A percentile compares a stretch with the other conserved stretches of the same genome.
Conservation (phyloP, 2,113 vertebrate species). For the Ovibos moschatus region DNA sequence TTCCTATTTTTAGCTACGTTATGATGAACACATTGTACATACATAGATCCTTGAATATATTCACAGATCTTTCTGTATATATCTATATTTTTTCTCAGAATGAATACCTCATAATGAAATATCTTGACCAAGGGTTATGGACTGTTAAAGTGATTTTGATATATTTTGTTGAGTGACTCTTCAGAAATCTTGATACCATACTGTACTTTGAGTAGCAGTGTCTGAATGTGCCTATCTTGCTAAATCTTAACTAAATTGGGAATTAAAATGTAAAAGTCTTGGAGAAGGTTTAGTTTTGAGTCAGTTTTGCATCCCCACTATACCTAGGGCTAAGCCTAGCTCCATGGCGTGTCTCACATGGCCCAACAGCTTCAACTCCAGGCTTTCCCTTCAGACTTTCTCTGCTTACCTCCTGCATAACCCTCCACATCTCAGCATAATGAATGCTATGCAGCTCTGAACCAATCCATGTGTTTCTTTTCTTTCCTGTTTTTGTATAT, state of each 20-base stretch:
- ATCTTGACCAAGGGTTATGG: neutral
- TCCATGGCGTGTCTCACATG: fast-evolving
- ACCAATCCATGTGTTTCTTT: neutral
- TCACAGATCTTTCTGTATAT: neutral
- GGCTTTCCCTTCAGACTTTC: neutral
- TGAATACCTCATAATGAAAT: neutral
- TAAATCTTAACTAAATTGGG: neutral
- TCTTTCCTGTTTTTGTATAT: neutral
- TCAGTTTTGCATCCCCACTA: neutral
- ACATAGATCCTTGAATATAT: neutral
- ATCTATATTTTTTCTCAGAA: neutral
- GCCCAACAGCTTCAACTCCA: neutral
- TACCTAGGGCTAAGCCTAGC: no score
- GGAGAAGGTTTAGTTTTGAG: neutral
- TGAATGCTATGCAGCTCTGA: fast-evolving
- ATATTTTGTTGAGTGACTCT: neutral
- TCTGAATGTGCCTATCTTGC: neutral
- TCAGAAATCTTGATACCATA: neutral
- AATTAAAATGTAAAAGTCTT: neutral
- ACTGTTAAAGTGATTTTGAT: neutral
- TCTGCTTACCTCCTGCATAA: fast-evolving
- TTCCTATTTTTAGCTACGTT: neutral
- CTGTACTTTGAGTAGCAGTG: neutral
- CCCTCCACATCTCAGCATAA: neutral
- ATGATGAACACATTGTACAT: neutral